These are phyloP conservation scores for Heliconius nattereri DNA, from an alignment of 1,140 invertebrate genomes.

Conservation along the genomic window DNA sequence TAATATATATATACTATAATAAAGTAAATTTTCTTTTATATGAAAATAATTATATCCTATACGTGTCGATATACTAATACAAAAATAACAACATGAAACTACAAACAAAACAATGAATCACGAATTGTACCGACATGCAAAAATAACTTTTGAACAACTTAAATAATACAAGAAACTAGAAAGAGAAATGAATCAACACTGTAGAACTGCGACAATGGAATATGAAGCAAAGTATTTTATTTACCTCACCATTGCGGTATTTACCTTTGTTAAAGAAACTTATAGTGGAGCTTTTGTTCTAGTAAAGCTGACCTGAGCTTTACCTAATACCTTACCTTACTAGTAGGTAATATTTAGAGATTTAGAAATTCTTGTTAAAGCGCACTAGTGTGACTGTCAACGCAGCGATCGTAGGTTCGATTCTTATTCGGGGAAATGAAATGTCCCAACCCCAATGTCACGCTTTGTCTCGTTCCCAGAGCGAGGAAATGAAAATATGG, in stretches of 20 bases:
- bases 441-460: not conserved
- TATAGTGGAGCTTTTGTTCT: not conserved
- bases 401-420: no score
- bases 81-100: not conserved
- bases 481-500: not conserved
- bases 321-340: not conserved
- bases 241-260: not conserved
- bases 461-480: not conserved
- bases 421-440: no score
- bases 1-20: no score
- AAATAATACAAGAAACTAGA: constrained; percentile 13
- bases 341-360: not conserved
- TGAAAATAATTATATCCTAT: not conserved
- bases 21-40: not conserved
- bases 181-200: constrained; percentile 10
- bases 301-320: not conserved
- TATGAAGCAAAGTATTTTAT: not conserved
- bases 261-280: not conserved
- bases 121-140: not conserved
- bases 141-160: constrained; percentile 5
- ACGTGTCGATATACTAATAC: not conserved
- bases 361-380: no score
- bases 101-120: not conserved
- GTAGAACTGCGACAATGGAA: constrained; percentile 6
- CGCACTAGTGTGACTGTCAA: no score